These are phyloP conservation scores for Radopholus similis DNA, from an alignment of 1,140 invertebrate genomes.

Conservation along the genomic window DNA sequence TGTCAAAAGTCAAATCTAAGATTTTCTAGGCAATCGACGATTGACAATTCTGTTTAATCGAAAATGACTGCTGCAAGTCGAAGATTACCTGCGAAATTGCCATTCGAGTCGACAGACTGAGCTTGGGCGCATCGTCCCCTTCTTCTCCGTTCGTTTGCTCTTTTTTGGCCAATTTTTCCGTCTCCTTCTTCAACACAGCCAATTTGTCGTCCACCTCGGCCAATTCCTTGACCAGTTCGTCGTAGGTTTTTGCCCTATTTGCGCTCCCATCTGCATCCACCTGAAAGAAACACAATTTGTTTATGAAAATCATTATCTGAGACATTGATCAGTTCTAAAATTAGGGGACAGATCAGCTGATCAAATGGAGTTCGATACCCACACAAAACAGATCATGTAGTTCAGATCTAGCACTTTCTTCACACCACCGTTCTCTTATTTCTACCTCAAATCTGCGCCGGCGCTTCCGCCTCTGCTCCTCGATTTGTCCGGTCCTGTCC, in stretches of 20 bases:
- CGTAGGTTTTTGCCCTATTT: conserved; percentile 19
- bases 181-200: conserved; percentile 7
- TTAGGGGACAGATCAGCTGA: too few relatives aligned
- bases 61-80: too few relatives aligned
- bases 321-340: too few relatives aligned
- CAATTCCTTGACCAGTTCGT: conserved; percentile 15
- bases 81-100: conserved; percentile 27
- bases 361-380: too few relatives aligned
- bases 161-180: conserved; percentile 19
- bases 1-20: too few relatives aligned
- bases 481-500: conserved; percentile 86
- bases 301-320: too few relatives aligned
- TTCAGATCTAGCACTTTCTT: too few relatives aligned
- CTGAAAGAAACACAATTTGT: neutral
- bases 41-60: too few relatives aligned
- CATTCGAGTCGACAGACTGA: conserved; percentile 20
- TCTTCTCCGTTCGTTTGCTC: neutral
- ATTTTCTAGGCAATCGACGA: too few relatives aligned
- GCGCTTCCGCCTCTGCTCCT: conserved; percentile 76
- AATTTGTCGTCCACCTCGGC: conserved; percentile 20
- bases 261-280: neutral
- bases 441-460: conserved; percentile 69
- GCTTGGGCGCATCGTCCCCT: neutral
- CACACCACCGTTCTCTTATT: too few relatives aligned
- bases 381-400: too few relatives aligned